Conservation (phyloP, 2,113 vertebrate species). For the Elachura formosa region DNA sequence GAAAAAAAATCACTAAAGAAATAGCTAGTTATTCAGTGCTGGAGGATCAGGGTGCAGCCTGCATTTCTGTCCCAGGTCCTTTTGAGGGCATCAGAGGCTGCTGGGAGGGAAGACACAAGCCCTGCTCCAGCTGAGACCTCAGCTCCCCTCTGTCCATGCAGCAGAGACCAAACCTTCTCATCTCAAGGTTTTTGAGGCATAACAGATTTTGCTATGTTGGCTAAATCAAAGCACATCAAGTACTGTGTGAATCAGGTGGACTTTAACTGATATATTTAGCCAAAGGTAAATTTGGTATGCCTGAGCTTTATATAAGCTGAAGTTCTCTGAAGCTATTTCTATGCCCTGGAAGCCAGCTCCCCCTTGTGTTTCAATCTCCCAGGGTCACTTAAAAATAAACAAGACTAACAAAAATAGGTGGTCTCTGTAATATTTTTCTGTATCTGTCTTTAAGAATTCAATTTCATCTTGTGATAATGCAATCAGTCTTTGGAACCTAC, state of each 20-base stretch:
- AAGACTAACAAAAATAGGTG: not conserved
- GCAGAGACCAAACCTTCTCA: not conserved
- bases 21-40: not conserved
- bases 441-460: not conserved
- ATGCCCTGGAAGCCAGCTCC: not conserved
- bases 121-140: not conserved
- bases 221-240: not conserved
- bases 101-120: not conserved
- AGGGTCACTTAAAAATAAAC: not conserved
- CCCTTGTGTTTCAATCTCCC: not conserved
- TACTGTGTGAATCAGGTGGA: not conserved
- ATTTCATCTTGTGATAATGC: not conserved
- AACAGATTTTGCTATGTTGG: not conserved
- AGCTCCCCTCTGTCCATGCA: not conserved
- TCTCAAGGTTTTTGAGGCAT: not conserved
- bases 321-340: not conserved
- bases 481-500: not conserved
- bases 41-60: not conserved
- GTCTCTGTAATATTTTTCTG: not conserved
- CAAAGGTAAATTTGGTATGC: not conserved
- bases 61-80: not conserved
- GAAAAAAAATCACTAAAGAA: not conserved
- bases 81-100: not conserved
- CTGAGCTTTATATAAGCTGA: not conserved
- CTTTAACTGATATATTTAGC: not conserved